phyloP scores from a whole-genome alignment of 1,140 invertebrate species.

The Cotesia typhae region DNA sequence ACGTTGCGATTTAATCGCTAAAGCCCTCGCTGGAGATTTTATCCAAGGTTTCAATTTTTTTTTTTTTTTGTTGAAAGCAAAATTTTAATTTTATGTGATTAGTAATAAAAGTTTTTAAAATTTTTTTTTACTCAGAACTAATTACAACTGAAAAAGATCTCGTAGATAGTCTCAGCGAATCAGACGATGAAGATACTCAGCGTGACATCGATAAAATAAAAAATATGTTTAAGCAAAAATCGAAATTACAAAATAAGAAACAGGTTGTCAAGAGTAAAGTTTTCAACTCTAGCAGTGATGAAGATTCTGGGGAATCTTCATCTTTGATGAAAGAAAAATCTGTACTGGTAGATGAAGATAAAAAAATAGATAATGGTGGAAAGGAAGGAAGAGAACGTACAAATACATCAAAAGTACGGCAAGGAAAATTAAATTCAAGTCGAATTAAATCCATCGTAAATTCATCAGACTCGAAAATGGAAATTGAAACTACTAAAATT shows the following conservation, averaged over 20 bases:
- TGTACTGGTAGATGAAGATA: neutral
- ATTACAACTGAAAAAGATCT: conserved; percentile 6
- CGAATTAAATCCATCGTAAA: conserved; percentile 37
- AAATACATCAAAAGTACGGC: too few species aligned
- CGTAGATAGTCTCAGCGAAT: conserved; percentile 39
- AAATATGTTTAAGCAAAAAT: conserved; percentile 41
- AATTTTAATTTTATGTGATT: neutral
- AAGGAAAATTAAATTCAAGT: conserved; percentile 38
- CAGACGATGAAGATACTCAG: conserved; percentile 39
- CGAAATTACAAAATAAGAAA: conserved; percentile 4
- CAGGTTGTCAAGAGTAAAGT: neutral
- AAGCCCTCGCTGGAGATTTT: conserved; percentile 62
- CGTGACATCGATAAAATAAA: conserved; percentile 48
- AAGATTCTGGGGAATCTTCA: conserved; percentile 26
- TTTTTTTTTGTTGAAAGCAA: conserved; percentile 26
- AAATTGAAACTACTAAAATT: conserved; percentile 28
- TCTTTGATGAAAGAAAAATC: neutral
- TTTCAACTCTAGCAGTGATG: conserved; percentile 34
- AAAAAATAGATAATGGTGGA: conserved; percentile 7
- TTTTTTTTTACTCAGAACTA: conserved; percentile 27
- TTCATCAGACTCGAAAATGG: conserved; percentile 44
- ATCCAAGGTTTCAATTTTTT: conserved; percentile 40
- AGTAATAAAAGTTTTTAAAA: too few species aligned
- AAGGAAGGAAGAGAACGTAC: too few species aligned
- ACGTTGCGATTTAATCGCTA: conserved; percentile 58